Evolutionary conservation across 2,888 invertebrate species (phyloP), one percentile per base, ranked within the genome.

Genomic region (Meghimatium bilineatum): DNA sequence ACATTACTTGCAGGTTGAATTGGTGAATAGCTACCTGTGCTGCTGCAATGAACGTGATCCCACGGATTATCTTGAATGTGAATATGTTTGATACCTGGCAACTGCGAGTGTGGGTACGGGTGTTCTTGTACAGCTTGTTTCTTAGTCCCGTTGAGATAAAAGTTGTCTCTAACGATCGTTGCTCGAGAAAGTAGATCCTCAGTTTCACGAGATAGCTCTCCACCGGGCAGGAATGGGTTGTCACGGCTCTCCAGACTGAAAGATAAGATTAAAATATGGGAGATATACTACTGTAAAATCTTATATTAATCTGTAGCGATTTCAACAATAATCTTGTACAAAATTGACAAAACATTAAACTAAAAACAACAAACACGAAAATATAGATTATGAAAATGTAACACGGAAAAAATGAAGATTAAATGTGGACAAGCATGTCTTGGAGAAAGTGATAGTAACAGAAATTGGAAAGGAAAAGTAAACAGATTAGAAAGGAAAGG

Each of bases 151-250:
- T 89, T 88, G 44, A 93, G 88, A 81, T 89, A 88, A 84, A 93
- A 91, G 86, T 90, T 90, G 88, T 91, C 92, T 78, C 92, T 88
- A 72, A 92, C 90, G 80, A 93, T 92, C 66, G 91, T 92, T n/a
- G 93, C 92, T 81, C 91, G 95, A 93, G 97, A 97, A 87, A 98
- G 97, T 91, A 98, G 98, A 95, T 98, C 97, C 94, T 98, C 98
- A 44, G 98, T 98, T 94, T 98, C 97, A 91, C 96, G 95, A 92
- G 97, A 97, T 92, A 99, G 95, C 94, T 98, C 98, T 86, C 98
- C 98, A 92, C 98, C 98, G 44, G 98, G 98, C 93, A 98, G 96
- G 95, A 99, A 99, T 85, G 98, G 98, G 94, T 98, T 99, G 94
- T 98, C 98, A 96, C 98, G 97, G 88, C 97, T 98, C 94, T 98